Evolutionary conservation across 2,113 vertebrate species (phyloP).

Genomic region (Menidia beryllina): DNA sequence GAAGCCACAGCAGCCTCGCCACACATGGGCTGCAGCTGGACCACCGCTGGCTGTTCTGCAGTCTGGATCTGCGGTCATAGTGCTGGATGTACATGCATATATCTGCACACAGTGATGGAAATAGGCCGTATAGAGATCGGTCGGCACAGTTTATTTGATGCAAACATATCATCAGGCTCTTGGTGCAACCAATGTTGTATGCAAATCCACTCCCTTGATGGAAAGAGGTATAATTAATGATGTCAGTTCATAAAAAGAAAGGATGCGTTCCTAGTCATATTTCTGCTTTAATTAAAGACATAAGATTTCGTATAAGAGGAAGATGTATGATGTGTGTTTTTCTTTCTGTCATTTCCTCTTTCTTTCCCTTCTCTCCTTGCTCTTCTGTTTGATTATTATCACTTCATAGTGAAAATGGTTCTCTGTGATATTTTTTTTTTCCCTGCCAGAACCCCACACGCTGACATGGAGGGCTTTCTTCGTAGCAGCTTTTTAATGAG

Average conservation of each 20-base stretch:
- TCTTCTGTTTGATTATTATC: slow-evolving; percentile 68
- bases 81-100: slow-evolving; percentile 70
- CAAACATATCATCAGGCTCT: slow-evolving; percentile 82
- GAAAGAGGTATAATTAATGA: slow-evolving; percentile 81
- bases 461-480: slow-evolving; percentile 87
- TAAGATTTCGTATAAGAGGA: slow-evolving; percentile 66
- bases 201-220: slow-evolving; percentile 78
- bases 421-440: slow-evolving; percentile 85
- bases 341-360: slow-evolving; percentile 43
- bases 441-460: slow-evolving; percentile 86
- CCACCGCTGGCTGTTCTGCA: slow-evolving; percentile 79
- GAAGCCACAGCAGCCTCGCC: slow-evolving; percentile 78
- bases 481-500: slow-evolving; percentile 89
- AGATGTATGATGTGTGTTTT: slow-evolving; percentile 72
- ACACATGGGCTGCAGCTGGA: slow-evolving; percentile 84
- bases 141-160: slow-evolving; percentile 79
- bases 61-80: slow-evolving; percentile 64
- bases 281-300: slow-evolving; percentile 78
- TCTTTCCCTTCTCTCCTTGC: slow-evolving; percentile 31
- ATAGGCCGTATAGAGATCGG: slow-evolving; percentile 82
- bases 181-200: slow-evolving; percentile 76
- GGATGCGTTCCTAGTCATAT: slow-evolving; percentile 67
- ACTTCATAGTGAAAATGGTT: slow-evolving; percentile 81
- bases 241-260: slow-evolving; percentile 76
- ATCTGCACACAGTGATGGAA: slow-evolving; percentile 67